A percentile compares a stretch with the other conserved stretches of the same genome.
phyloP scores from a whole-genome alignment of 2,888 invertebrate genomes.

The Aleiodes testaceus region DNA sequence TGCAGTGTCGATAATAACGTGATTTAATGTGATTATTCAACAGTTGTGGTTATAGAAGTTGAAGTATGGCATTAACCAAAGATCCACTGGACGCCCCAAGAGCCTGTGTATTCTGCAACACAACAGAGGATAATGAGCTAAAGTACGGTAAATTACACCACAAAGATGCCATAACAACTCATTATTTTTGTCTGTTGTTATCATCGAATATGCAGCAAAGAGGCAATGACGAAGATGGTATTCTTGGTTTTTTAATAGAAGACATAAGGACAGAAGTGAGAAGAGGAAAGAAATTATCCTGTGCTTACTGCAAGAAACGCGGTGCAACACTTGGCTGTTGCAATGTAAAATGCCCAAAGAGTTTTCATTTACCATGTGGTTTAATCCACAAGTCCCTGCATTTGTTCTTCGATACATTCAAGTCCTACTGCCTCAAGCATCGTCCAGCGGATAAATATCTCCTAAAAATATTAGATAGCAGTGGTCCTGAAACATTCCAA shows the following conservation, averaged over 20 bases:
- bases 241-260: conserved; percentile 81
- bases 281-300: conserved; percentile 80
- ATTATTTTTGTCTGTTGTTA: conserved; percentile 84
- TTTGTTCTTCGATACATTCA: conserved; percentile 79
- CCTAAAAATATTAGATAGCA: too few relatives aligned
- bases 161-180: conserved; percentile 77
- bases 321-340: conserved; percentile 86
- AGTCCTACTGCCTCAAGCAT: conserved; percentile 80
- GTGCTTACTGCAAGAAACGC: conserved; percentile 79
- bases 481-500: conserved; percentile 48
- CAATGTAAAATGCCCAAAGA: conserved; percentile 77
- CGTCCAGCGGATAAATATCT: conserved; percentile 72
- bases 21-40: too few relatives aligned
- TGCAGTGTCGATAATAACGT: too few relatives aligned
- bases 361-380: conserved; percentile 87
- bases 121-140: conserved; percentile 74
- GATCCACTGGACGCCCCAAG: neutral
- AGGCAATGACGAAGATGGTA: conserved; percentile 80
- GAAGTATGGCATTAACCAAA: neutral
- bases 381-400: conserved; percentile 78
- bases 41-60: neutral
- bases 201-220: conserved; percentile 82
- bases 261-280: conserved; percentile 82
- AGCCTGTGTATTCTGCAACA: conserved; percentile 73
- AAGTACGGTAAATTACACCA: conserved; percentile 76